Evolutionary conservation across 1,140 invertebrate genomes (phyloP).

Genomic region (Macrocentrus cingulum): DNA sequence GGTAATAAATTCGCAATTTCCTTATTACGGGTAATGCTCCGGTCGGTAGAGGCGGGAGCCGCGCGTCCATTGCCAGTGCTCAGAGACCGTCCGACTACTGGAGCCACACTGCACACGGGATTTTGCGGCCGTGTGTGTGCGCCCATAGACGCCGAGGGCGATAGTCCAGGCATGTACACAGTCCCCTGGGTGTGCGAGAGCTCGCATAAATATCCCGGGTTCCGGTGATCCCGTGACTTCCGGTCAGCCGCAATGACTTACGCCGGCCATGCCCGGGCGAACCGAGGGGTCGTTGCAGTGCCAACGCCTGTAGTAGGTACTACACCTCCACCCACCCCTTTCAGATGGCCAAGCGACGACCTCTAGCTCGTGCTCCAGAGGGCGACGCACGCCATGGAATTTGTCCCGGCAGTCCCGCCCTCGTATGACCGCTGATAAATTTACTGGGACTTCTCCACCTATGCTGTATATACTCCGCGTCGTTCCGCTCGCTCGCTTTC

Average conservation of each 20-base stretch:
- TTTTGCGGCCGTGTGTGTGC: background rate
- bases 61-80: slow-evolving; percentile 17
- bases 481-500: too few relatives aligned
- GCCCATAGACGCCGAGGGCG: slow-evolving; percentile 3
- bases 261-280: slow-evolving; percentile 32
- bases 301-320: slow-evolving; percentile 14
- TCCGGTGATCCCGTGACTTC: slow-evolving; percentile 57
- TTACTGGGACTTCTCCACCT: slow-evolving; percentile 36
- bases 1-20: slow-evolving; percentile 62
- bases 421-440: slow-evolving; percentile 51
- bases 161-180: too few relatives aligned
- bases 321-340: slow-evolving; percentile 5
- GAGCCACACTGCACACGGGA: background rate
- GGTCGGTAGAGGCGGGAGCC: slow-evolving; percentile 42
- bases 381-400: slow-evolving; percentile 48
- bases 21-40: slow-evolving; percentile 61
- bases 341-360: slow-evolving; percentile 25
- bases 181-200: slow-evolving; percentile 34
- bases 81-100: slow-evolving; percentile 1
- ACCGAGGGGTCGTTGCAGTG: background rate
- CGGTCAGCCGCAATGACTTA: slow-evolving; percentile 54
- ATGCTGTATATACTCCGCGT: background rate
- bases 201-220: slow-evolving; percentile 58
- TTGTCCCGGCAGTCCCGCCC: slow-evolving; percentile 46
- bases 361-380: slow-evolving; percentile 31